phyloP scores from a whole-genome alignment of 2,888 invertebrate genomes.

The Trachelus stipa region DNA sequence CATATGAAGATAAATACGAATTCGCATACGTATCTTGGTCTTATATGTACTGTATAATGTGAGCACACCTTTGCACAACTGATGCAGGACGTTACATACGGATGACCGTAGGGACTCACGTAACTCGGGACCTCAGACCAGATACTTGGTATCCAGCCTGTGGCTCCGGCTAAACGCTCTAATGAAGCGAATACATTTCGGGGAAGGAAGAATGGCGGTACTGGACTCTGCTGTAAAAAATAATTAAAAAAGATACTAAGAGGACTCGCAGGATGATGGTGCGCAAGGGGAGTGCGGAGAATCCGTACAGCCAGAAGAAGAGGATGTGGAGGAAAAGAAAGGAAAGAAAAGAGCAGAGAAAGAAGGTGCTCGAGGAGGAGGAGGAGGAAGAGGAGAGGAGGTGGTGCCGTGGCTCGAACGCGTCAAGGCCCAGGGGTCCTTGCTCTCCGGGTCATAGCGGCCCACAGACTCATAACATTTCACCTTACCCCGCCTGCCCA shows the following conservation, averaged over 20 bases:
- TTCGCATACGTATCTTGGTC: too few relatives aligned
- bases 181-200: slow-evolving; percentile 53
- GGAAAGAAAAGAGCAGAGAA: slow-evolving; percentile 29
- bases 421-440: slow-evolving; percentile 64
- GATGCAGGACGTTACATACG: background rate
- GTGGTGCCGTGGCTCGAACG: slow-evolving; percentile 39
- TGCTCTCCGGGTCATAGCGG: slow-evolving; percentile 59
- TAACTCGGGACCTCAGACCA: slow-evolving; percentile 4
- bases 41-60: too few relatives aligned
- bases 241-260: slow-evolving; percentile 53
- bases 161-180: slow-evolving; percentile 39
- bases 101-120: background rate
- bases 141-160: slow-evolving; percentile 3
- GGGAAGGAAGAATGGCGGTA: slow-evolving; percentile 15
- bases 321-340: slow-evolving; percentile 26
- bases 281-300: slow-evolving; percentile 30
- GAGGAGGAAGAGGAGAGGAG: slow-evolving; percentile 30
- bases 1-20: too few relatives aligned
- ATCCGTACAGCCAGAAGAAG: slow-evolving; percentile 17
- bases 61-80: too few relatives aligned
- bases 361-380: slow-evolving; percentile 17
- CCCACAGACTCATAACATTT: slow-evolving; percentile 49
- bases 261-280: slow-evolving; percentile 29
- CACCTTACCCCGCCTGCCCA: slow-evolving; percentile 2
- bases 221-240: slow-evolving; percentile 35